Conservation (phyloP, 2,888 invertebrate genomes). For the Calliscelio sp. region DNA sequence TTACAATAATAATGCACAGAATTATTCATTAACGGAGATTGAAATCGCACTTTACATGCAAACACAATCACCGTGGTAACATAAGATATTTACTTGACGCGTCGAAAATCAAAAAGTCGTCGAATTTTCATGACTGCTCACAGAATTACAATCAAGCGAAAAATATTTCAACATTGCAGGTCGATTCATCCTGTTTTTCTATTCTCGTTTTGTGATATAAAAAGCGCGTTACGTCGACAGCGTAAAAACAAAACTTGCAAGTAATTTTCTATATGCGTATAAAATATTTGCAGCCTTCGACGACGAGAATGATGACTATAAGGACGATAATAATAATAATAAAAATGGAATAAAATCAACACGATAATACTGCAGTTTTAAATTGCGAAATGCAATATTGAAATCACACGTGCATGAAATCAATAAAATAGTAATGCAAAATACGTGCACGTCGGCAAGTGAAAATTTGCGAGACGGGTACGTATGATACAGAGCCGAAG, state of each 20-base stretch:
- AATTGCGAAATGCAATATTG: slow-evolving; percentile 46
- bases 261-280: not conserved
- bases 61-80: slow-evolving; percentile 29
- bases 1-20: slow-evolving; percentile 51
- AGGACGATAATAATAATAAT: not conserved
- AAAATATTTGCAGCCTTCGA: not conserved
- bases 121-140: slow-evolving; percentile 4
- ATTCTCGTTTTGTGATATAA: too few species aligned
- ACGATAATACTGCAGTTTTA: slow-evolving; percentile 38
- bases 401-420: slow-evolving; percentile 57
- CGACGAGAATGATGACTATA: not conserved
- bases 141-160: slow-evolving; percentile 10
- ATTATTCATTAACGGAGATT: slow-evolving; percentile 58
- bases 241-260: too few species aligned
- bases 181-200: not conserved
- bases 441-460: slow-evolving; percentile 35
- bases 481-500: slow-evolving; percentile 49
- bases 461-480: slow-evolving; percentile 50
- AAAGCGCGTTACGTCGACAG: too few species aligned
- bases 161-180: not conserved
- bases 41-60: slow-evolving; percentile 53
- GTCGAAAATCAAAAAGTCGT: slow-evolving; percentile 3
- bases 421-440: slow-evolving; percentile 62
- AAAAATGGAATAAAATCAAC: slow-evolving; percentile 45
- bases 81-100: slow-evolving; percentile 33